phyloP scores from a whole-genome alignment of 2,113 vertebrate species.

The Potamarius usumacintae region DNA sequence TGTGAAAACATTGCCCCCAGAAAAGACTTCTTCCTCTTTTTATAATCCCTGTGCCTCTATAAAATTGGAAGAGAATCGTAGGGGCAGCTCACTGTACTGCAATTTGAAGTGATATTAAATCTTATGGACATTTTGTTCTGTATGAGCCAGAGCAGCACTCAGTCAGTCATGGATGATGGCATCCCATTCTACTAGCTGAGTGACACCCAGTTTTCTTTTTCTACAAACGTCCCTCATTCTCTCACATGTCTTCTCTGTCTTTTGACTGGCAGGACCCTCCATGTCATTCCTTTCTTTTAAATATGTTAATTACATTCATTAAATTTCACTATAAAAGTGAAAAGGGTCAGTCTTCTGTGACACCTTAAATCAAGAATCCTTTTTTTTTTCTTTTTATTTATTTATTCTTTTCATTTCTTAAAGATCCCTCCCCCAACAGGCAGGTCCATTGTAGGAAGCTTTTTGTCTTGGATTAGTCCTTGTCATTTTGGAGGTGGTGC shows the following conservation, averaged over 20 bases:
- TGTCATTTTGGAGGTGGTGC: conserved; percentile 39
- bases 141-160: conserved; percentile 8
- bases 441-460: conserved; percentile 31
- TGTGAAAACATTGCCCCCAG: conserved; percentile 4
- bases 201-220: conserved; percentile 22
- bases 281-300: conserved; percentile 37
- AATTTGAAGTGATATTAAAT: conserved; percentile 21
- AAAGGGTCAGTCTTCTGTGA: conserved; percentile 49
- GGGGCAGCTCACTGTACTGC: conserved; percentile 1
- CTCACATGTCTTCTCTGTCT: conserved; percentile 19
- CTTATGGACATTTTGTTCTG: conserved; percentile 15
- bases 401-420: conserved; percentile 31
- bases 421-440: conserved; percentile 22
- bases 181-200: background rate
- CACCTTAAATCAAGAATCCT: conserved; percentile 49
- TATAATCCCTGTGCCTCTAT: conserved; percentile 21
- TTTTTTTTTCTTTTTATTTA: conserved; percentile 23
- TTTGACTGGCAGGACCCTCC: conserved; percentile 29
- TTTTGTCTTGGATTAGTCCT: conserved; percentile 41
- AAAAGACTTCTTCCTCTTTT: background rate
- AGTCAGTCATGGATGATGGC: background rate
- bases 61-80: background rate
- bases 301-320: conserved; percentile 59
- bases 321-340: conserved; percentile 46
- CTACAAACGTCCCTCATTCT: conserved; percentile 11